These are phyloP conservation scores for Pristionchus japonicus DNA, from an alignment of 2,888 invertebrate genomes.

Conservation along the genomic window DNA sequence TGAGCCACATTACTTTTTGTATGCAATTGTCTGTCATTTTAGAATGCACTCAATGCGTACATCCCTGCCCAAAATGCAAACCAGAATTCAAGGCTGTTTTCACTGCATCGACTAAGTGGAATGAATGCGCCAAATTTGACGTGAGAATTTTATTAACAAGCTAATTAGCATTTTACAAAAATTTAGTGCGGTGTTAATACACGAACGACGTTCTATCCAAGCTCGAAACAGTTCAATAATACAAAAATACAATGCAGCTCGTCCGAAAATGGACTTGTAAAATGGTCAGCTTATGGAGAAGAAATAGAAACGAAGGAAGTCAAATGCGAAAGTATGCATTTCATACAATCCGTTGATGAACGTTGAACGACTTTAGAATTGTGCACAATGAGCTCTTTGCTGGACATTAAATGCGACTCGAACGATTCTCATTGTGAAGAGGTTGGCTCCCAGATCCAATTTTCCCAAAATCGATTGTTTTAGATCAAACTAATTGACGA, in stretches of 20 bases:
- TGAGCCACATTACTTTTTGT: neutral
- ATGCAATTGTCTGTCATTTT: too few species aligned
- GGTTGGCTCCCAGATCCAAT: too few species aligned
- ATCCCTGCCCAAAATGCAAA: neutral
- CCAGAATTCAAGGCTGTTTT: neutral
- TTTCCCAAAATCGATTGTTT: neutral
- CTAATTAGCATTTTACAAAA: neutral
- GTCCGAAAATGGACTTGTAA: neutral
- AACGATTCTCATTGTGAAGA: neutral
- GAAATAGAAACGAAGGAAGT: neutral
- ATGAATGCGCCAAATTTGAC: neutral
- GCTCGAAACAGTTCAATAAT: neutral
- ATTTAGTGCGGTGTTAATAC: neutral
- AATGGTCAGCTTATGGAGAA: neutral
- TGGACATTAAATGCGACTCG: neutral
- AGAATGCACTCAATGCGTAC: neutral
- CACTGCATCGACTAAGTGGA: neutral
- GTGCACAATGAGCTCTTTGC: neutral
- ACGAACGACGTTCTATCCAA: neutral
- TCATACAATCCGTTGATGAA: too few species aligned
- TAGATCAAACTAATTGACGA: neutral
- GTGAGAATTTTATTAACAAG: neutral
- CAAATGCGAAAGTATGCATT: neutral
- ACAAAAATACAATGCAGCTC: neutral
- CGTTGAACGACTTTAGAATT: neutral